Evolutionary conservation across 2,113 vertebrate species (phyloP).

Genomic region (Phalacrocorax pelagicus): DNA sequence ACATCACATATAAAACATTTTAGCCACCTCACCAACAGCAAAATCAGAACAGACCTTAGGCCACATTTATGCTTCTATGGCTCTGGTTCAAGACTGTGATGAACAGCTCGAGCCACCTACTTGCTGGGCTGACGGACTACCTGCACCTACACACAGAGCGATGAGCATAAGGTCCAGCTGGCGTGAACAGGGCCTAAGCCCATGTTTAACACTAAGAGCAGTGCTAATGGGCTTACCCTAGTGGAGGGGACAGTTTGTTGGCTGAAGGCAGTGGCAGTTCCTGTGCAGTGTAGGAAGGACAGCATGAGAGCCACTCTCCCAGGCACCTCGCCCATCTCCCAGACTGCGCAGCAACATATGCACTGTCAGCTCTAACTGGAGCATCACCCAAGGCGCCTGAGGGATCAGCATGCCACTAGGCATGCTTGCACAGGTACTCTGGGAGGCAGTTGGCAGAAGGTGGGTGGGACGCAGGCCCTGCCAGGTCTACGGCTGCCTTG

Average conservation of each 20-base stretch:
- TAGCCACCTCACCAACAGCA: background rate
- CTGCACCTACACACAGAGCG: background rate
- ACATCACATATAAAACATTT: background rate
- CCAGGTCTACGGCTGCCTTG: background rate
- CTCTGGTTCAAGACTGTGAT: background rate
- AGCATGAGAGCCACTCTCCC: background rate
- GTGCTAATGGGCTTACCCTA: background rate
- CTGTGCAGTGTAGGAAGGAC: background rate
- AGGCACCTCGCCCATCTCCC: background rate
- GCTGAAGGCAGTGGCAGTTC: background rate
- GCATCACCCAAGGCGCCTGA: background rate
- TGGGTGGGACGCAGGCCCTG: background rate
- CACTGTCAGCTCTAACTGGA: background rate
- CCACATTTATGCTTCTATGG: background rate
- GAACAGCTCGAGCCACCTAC: background rate
- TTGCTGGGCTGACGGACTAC: background rate
- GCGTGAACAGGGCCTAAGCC: background rate
- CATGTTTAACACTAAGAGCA: background rate
- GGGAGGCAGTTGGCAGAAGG: background rate
- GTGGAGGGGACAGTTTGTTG: background rate
- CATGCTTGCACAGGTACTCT: background rate
- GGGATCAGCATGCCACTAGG: background rate
- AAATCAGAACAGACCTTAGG: background rate
- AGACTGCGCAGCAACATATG: rapidly evolving
- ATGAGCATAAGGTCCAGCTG: background rate